phyloP scores from a whole-genome alignment of 1,140 invertebrate genomes.

The Lepidurus couesii region DNA sequence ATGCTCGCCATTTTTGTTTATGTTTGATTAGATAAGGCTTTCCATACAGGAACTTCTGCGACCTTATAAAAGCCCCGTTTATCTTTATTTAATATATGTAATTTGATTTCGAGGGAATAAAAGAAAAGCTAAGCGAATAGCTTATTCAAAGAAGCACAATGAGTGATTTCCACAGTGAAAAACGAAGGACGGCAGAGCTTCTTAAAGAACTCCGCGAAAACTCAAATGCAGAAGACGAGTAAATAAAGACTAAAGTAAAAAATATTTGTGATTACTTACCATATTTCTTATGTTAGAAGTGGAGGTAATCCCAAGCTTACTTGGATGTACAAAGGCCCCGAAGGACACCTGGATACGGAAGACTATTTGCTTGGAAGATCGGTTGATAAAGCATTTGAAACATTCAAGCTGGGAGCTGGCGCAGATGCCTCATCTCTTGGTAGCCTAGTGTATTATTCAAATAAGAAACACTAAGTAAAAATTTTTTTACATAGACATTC shows the following conservation, averaged over 20 bases:
- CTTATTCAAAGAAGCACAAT: background rate
- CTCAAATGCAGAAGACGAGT: background rate
- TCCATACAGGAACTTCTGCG: too few species aligned
- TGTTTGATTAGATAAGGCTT: background rate
- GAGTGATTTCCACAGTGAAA: background rate
- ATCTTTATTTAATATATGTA: too few species aligned
- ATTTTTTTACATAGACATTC: constrained; percentile 16
- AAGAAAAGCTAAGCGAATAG: too few species aligned
- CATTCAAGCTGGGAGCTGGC: constrained; percentile 30
- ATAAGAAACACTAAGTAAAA: background rate
- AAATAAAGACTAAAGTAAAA: background rate
- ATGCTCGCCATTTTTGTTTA: background rate
- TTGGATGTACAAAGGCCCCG: constrained; percentile 31
- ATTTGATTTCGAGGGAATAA: too few species aligned
- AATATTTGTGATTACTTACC: background rate
- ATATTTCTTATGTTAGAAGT: background rate
- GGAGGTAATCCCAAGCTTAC: constrained; percentile 9
- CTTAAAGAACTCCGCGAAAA: background rate
- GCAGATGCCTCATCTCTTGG: background rate
- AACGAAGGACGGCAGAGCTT: background rate
- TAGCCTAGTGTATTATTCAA: background rate
- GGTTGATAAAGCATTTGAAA: constrained; percentile 31
- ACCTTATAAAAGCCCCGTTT: too few species aligned
- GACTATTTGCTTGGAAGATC: constrained; percentile 30
- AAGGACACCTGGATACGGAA: constrained; percentile 30